These are phyloP conservation scores for Drosophila jambulina DNA, from an alignment of 1,140 invertebrate genomes.

Conservation along the genomic window DNA sequence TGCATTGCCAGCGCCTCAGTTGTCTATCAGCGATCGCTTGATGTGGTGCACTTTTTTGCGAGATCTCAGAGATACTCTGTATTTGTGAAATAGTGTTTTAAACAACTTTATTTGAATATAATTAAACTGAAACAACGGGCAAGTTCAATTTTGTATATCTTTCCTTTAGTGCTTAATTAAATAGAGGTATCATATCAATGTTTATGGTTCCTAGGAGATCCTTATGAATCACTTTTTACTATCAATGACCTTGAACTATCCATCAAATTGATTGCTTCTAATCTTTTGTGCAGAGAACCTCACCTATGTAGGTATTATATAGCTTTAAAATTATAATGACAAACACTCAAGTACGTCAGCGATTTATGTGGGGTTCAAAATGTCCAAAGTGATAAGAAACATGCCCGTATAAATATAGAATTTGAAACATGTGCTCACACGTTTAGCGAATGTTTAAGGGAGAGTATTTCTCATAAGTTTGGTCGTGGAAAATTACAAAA, in stretches of 20 bases:
- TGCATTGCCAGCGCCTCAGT: conserved; percentile 51
- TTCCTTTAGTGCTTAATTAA: not conserved
- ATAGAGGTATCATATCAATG: not conserved
- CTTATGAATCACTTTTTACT: conserved; percentile 22
- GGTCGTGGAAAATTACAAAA: conserved; percentile 22
- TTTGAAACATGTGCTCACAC: conserved; percentile 33
- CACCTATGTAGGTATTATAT: conserved; percentile 27
- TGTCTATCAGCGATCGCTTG: conserved; percentile 61
- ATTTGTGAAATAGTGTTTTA: conserved; percentile 2
- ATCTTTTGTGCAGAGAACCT: conserved; percentile 30
- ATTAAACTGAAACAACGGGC: conserved; percentile 27
- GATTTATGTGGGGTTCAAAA: conserved; percentile 32
- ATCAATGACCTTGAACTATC: conserved; percentile 61
- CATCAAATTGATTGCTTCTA: conserved; percentile 16
- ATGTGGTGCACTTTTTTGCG: conserved; percentile 21
- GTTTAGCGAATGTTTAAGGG: conserved; percentile 4
- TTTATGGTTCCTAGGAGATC: not conserved
- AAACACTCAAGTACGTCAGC: conserved; percentile 49
- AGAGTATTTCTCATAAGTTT: not conserved
- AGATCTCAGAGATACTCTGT: conserved; percentile 3
- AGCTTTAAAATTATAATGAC: conserved; percentile 30
- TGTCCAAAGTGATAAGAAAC: conserved; percentile 51
- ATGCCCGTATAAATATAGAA: conserved; percentile 48
- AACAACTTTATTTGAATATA: conserved; percentile 21
- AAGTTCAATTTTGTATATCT: conserved; percentile 48